A percentile compares a stretch with the other conserved stretches of the same genome.
These are phyloP conservation scores for Apomyelois bistriatella DNA, from an alignment of 2,888 invertebrate species.

Conservation along the genomic window DNA sequence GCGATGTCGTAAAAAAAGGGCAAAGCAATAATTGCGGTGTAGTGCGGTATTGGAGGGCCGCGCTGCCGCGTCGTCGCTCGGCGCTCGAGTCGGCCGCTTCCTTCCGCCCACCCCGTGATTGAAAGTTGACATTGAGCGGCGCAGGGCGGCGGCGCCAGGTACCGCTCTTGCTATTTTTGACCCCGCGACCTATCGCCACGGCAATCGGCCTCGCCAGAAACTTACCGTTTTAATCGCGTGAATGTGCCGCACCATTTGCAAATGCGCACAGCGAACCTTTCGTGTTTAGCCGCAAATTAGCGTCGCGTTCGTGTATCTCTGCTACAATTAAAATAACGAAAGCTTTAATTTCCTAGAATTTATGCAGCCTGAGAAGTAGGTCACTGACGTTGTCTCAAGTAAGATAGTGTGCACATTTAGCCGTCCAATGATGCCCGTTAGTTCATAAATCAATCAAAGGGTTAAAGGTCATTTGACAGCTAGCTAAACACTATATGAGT, in stretches of 20 bases:
- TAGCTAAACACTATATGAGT: too few species aligned
- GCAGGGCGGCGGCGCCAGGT: slow-evolving; percentile 75
- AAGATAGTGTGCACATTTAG: too few species aligned
- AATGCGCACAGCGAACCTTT: slow-evolving; percentile 57
- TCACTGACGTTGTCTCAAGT: slow-evolving; percentile 11
- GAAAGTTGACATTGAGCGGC: slow-evolving; percentile 75
- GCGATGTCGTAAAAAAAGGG: slow-evolving; percentile 53
- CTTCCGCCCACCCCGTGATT: slow-evolving; percentile 69
- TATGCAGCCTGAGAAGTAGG: slow-evolving; percentile 13
- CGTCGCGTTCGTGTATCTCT: slow-evolving; percentile 41
- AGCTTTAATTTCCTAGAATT: slow-evolving; percentile 29
- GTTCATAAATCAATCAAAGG: neutral
- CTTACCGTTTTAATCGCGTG: slow-evolving; percentile 71
- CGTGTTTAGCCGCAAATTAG: slow-evolving; percentile 52
- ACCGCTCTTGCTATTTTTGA: slow-evolving; percentile 75
- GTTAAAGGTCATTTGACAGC: slow-evolving; percentile 1
- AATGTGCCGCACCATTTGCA: slow-evolving; percentile 62
- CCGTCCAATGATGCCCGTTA: too few species aligned
- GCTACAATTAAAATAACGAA: slow-evolving; percentile 41
- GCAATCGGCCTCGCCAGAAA: slow-evolving; percentile 72
- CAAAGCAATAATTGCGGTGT: slow-evolving; percentile 59
- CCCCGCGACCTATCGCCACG: slow-evolving; percentile 73
- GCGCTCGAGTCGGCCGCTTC: slow-evolving; percentile 63
- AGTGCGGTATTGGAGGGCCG: slow-evolving; percentile 33
- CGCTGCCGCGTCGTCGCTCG: slow-evolving; percentile 43